These are phyloP conservation scores for Hippocampus abdominalis DNA, from an alignment of 2,113 vertebrate genomes.

Conservation along the genomic window DNA sequence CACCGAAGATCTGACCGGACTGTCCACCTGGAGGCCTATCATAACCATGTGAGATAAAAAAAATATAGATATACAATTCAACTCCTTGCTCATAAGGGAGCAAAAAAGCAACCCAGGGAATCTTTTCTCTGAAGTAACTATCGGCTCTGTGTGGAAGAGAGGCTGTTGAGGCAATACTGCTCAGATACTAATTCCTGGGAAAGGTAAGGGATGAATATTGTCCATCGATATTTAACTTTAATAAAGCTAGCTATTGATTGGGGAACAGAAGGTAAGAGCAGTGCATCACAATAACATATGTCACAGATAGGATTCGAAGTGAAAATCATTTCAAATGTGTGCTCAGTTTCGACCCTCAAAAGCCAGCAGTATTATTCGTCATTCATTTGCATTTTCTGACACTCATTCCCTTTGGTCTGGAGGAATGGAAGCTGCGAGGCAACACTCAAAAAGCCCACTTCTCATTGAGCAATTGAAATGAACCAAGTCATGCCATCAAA, in stretches of 20 bases:
- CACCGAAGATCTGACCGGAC: not conserved
- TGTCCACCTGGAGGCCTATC: not conserved
- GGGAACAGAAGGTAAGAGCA: not conserved
- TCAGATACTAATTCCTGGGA: not conserved
- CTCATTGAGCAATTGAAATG: not conserved
- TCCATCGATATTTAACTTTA: not conserved
- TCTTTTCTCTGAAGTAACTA: not conserved
- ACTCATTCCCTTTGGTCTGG: not conserved
- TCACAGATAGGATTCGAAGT: not conserved
- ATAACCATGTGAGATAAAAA: not conserved
- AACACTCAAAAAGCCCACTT: not conserved
- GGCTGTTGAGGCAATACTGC: not conserved
- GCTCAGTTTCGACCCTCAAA: not conserved
- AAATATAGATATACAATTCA: not conserved
- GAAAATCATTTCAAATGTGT: not conserved
- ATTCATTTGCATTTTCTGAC: conserved; percentile 1
- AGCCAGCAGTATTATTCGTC: not conserved
- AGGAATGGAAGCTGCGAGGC: too few species aligned
- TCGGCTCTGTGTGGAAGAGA: not conserved
- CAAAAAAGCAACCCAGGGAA: not conserved
- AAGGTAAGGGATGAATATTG: not conserved
- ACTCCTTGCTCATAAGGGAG: not conserved
- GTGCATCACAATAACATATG: not conserved
- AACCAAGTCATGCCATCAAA: not conserved
- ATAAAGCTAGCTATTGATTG: conserved; percentile 1